Evolutionary conservation across 2,797 vertebrate species (phyloP), one percentile per base, ranked within the genome.

Genomic region (Discoglossus pictus): DNA sequence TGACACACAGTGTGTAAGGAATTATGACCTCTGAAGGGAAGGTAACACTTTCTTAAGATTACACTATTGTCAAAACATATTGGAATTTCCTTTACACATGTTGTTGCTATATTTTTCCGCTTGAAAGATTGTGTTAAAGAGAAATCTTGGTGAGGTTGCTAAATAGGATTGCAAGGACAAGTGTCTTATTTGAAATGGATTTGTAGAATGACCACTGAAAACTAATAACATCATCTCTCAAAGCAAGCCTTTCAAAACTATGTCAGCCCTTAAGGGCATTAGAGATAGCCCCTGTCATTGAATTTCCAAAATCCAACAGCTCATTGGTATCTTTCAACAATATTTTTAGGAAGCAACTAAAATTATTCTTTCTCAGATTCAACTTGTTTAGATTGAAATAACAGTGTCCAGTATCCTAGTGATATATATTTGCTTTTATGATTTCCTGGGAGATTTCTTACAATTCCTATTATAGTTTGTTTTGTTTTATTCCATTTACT

Each of bases 1-100:
- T 97, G 96, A 98, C 95, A 98, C 89, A 85, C 90, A 90, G 91
- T 93, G 92, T 95, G 95, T 96, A 96, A 96, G 94, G 93, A 96
- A 93, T 93, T 92, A 96, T 97, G 95, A 97, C 95, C 95, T 91
- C 89, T 93, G 89, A 92, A 92, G 89, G 90, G 85, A 90, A 88
- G 83, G 88, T 93, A 93, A 88, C 90, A 84, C 92, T 94, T 93
- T 91, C 90, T 86, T 88, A 90, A 95, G 92, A 95, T 96, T 96
- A 95, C 92, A 89, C 90, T 88, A 93, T 94, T 95, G 93, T 95
- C 94, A 93, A 94, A 95, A 97, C 93, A 96, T 89, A 91, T 90
- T 90, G 88, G 89, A 91, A 91, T 89, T 90, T 91, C 87, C 86
- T 88, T 90, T 91, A 91, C 88, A 91, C 84, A 81, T 91, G 88